Conservation (phyloP, 1,140 invertebrate species). For the Drosophila cardini region DNA sequence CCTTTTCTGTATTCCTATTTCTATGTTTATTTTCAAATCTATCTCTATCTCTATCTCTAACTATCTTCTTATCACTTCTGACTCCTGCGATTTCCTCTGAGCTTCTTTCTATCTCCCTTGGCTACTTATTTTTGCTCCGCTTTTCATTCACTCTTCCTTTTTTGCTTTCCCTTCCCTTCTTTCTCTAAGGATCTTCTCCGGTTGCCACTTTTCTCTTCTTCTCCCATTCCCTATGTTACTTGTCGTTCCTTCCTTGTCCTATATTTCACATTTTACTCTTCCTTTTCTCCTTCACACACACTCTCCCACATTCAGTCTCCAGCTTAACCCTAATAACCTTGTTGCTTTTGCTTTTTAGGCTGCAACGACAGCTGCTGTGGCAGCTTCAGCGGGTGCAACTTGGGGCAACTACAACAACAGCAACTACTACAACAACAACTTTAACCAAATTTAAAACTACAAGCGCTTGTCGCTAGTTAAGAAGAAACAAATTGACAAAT, state of each 20-base stretch:
- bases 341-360: slow-evolving; percentile 57
- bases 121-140: no score
- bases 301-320: not conserved
- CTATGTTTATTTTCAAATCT: not conserved
- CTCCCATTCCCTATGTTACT: no score
- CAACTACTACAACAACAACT: not conserved
- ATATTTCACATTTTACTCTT: no score
- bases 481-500: slow-evolving; percentile 82
- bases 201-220: no score
- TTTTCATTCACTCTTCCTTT: no score
- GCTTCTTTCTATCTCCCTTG: no score
- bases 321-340: slow-evolving; percentile 75
- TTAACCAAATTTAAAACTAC: slow-evolving; percentile 5
- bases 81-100: no score
- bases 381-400: slow-evolving; percentile 31
- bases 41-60: not conserved
- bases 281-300: no score
- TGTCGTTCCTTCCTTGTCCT: no score
- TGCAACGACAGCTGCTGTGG: slow-evolving; percentile 18
- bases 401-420: slow-evolving; percentile 5
- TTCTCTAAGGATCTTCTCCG: no score
- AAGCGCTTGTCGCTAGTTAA: slow-evolving; percentile 62
- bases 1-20: not conserved
- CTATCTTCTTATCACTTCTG: no score
- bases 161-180: no score